A percentile compares a stretch with the other conserved stretches of the same genome.
Evolutionary conservation across 2,888 invertebrate species (phyloP).

Genomic region (Branchellion lobata): DNA sequence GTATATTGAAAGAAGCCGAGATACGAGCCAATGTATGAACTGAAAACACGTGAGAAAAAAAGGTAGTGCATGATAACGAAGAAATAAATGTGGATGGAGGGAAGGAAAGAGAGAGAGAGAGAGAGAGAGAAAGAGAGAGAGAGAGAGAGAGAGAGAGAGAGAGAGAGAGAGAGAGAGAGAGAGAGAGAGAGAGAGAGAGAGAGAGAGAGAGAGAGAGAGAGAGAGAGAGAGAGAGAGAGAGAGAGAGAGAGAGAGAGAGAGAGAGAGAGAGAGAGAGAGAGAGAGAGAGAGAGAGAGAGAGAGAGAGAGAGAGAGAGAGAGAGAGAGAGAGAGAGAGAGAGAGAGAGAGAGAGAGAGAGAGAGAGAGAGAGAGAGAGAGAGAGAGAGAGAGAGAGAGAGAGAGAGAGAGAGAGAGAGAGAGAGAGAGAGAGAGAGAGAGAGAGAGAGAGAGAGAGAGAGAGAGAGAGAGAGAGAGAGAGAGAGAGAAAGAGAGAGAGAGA

Average conservation of each 20-base stretch:
- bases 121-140: slow-evolving; percentile 17
- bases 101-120: neutral
- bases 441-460: slow-evolving; percentile 10
- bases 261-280: slow-evolving; percentile 10
- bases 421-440: slow-evolving; percentile 10
- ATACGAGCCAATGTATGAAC: too few relatives aligned
- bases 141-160: slow-evolving; percentile 19
- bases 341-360: slow-evolving; percentile 2
- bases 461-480: neutral
- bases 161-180: neutral
- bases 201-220: slow-evolving; percentile 10
- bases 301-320: slow-evolving; percentile 7
- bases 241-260: slow-evolving; percentile 10
- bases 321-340: slow-evolving; percentile 6
- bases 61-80: too few relatives aligned
- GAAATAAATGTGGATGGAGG: neutral
- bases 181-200: neutral
- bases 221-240: slow-evolving; percentile 10
- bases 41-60: too few relatives aligned
- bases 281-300: slow-evolving; percentile 6
- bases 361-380: slow-evolving; percentile 2
- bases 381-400: slow-evolving; percentile 10
- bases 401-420: slow-evolving; percentile 10
- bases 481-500: neutral
- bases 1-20: too few relatives aligned